Evolutionary conservation across 2,888 invertebrate genomes (phyloP).

Genomic region (Apamea anceps): DNA sequence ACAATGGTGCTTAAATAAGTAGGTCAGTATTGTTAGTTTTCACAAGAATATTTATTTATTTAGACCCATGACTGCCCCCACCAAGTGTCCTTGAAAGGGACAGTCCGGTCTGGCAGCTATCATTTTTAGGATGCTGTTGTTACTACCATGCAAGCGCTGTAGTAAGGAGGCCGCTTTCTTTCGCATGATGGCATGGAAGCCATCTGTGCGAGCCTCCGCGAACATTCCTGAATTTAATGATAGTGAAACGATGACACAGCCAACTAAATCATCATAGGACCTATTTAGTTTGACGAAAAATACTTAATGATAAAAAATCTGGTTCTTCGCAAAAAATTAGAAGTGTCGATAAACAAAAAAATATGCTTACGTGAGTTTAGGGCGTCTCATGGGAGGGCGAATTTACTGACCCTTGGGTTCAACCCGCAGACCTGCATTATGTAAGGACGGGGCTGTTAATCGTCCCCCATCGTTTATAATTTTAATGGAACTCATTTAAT

Average conservation of each 20-base stretch:
- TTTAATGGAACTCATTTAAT: conserved; percentile 60
- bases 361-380: conserved; percentile 35
- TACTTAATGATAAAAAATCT: background rate
- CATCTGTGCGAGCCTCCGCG: no score
- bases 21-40: no score
- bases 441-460: conserved; percentile 55
- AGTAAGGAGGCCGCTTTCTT: no score
- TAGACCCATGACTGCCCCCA: no score
- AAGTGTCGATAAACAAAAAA: conserved; percentile 43
- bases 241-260: background rate
- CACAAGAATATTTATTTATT: no score
- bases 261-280: background rate
- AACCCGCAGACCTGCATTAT: conserved; percentile 61
- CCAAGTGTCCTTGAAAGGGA: no score
- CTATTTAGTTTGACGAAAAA: background rate
- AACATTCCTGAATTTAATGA: no score
- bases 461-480: conserved; percentile 55
- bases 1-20: no score
- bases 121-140: no score
- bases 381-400: conserved; percentile 38
- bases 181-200: no score
- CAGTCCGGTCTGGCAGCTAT: no score
- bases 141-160: no score
- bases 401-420: conserved; percentile 58
- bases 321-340: background rate